These are phyloP conservation scores for Aphidius gifuensis DNA, from an alignment of 1,140 invertebrate genomes.

Conservation along the genomic window DNA sequence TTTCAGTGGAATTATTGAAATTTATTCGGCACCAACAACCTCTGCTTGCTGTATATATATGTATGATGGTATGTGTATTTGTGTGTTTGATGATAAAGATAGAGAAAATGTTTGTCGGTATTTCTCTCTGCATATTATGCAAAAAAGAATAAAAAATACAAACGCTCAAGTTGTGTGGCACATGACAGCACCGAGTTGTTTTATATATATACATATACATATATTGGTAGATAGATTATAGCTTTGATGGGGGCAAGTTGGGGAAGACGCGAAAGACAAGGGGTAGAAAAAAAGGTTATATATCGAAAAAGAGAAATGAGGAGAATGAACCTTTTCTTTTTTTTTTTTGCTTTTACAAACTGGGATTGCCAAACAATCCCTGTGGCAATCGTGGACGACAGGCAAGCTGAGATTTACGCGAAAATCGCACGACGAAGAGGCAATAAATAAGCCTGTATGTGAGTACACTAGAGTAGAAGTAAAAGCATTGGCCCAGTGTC, in stretches of 20 bases:
- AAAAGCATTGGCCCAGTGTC: no score
- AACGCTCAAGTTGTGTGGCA: no score
- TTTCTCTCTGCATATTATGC: no score
- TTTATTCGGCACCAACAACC: conserved; percentile 31
- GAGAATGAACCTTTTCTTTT: background rate
- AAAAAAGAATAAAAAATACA: no score
- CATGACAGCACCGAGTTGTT: no score
- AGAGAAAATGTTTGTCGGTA: no score
- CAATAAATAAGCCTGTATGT: conserved; percentile 10
- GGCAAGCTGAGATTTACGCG: conserved; percentile 22
- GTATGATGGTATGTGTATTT: background rate
- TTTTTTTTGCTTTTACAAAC: conserved; percentile 7
- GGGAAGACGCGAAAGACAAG: background rate
- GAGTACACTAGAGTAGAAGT: no score
- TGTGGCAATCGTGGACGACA: conserved; percentile 21
- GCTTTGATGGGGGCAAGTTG: no score
- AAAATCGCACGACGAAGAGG: conserved; percentile 12
- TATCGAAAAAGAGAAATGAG: background rate
- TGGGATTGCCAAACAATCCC: conserved; percentile 25
- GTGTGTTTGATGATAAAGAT: background rate
- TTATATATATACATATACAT: no score
- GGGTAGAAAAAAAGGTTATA: conserved; percentile 1
- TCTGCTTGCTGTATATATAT: conserved; percentile 8
- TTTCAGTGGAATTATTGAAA: conserved; percentile 36
- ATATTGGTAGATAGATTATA: no score